Evolutionary conservation across 2,888 invertebrate genomes (phyloP).

Genomic region (Cremastinae sp.): DNA sequence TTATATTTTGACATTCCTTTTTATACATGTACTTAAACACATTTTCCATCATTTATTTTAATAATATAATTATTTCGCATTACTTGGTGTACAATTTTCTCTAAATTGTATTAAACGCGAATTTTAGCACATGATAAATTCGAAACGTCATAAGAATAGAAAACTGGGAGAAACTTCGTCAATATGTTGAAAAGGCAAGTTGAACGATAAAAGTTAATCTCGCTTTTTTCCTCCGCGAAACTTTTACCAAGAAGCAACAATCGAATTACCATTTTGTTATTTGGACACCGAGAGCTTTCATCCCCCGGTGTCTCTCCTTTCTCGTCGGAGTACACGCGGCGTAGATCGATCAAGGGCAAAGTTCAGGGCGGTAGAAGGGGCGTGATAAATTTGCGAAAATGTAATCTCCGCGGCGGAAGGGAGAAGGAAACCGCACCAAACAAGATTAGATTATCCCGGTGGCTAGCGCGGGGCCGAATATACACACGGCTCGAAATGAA

Average conservation of each 20-base stretch:
- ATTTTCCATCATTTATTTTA: too few relatives aligned
- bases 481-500: slow-evolving; percentile 30
- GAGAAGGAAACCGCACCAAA: slow-evolving; percentile 42
- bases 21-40: too few relatives aligned
- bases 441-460: slow-evolving; percentile 56
- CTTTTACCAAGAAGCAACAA: slow-evolving; percentile 48
- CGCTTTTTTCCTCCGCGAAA: slow-evolving; percentile 43
- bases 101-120: too few relatives aligned
- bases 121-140: too few relatives aligned
- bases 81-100: too few relatives aligned
- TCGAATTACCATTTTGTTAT: slow-evolving; percentile 61
- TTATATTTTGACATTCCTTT: too few relatives aligned
- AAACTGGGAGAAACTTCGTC: too few relatives aligned
- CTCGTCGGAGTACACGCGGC: slow-evolving; percentile 22
- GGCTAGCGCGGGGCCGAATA: slow-evolving; percentile 40
- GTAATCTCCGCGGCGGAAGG: slow-evolving; percentile 45
- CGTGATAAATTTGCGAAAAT: slow-evolving; percentile 56
- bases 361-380: slow-evolving; percentile 19
- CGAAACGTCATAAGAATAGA: too few relatives aligned
- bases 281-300: slow-evolving; percentile 36
- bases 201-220: slow-evolving; percentile 54
- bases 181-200: neutral
- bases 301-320: slow-evolving; percentile 4
- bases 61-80: too few relatives aligned
- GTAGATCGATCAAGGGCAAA: slow-evolving; percentile 54